Conservation (phyloP, 2,113 vertebrate species). For the Mormoops blainvillei region DNA sequence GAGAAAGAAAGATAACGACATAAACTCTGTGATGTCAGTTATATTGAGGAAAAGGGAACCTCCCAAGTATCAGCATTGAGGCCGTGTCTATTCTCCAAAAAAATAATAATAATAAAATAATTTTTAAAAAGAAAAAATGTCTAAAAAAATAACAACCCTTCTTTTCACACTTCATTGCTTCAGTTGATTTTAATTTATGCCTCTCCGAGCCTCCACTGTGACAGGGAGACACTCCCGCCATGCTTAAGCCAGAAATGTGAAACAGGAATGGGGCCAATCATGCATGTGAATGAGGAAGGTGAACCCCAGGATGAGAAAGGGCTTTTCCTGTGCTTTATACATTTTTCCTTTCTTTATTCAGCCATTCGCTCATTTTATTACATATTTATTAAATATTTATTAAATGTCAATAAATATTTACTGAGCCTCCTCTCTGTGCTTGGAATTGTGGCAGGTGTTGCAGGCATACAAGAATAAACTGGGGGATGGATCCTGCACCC, state of each 20-base stretch:
- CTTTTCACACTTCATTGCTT: neutral
- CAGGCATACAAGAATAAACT: neutral
- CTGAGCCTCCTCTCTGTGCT: neutral
- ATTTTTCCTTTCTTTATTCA: neutral
- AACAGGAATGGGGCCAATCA: neutral
- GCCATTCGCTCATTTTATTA: neutral
- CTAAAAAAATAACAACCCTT: neutral
- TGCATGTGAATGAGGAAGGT: neutral
- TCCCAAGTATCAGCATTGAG: neutral
- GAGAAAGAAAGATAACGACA: conserved; percentile 44
- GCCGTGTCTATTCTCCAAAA: neutral
- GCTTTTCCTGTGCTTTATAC: neutral
- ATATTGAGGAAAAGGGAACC: neutral
- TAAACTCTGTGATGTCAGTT: conserved; percentile 46
- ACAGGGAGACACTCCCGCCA: neutral
- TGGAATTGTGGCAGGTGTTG: neutral
- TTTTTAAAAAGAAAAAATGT: neutral
- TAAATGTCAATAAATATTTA: neutral
- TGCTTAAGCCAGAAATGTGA: neutral
- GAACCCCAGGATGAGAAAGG: neutral
- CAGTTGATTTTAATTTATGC: neutral
- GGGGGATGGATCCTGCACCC: neutral
- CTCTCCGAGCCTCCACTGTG: neutral
- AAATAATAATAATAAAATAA: neutral
- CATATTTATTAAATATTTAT: too few species aligned